These are phyloP conservation scores for Corythoichthys intestinalis DNA, from an alignment of 2,113 vertebrate species.

Conservation along the genomic window DNA sequence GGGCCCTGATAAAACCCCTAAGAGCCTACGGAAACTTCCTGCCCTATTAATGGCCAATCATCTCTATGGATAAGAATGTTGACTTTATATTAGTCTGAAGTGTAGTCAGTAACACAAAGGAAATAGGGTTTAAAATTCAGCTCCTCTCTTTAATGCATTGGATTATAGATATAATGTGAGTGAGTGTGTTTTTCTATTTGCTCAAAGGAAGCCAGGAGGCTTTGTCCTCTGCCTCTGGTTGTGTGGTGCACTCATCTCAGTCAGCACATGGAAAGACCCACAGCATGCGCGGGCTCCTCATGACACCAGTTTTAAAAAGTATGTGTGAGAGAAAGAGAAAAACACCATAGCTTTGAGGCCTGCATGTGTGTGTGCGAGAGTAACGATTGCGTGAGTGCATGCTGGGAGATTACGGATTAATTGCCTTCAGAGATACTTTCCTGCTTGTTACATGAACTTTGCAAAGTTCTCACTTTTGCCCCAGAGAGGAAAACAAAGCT, in stretches of 20 bases:
- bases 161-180: background rate
- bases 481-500: constrained; percentile 47
- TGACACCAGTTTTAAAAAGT: constrained; percentile 52
- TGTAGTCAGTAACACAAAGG: constrained; percentile 28
- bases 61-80: constrained; percentile 18
- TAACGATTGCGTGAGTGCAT: constrained; percentile 16
- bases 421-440: constrained; percentile 65
- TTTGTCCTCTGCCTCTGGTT: constrained; percentile 45
- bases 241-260: constrained; percentile 45
- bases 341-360: constrained; percentile 19
- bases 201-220: constrained; percentile 44
- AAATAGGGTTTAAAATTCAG: constrained; percentile 15
- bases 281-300: constrained; percentile 48
- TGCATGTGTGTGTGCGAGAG: constrained; percentile 12
- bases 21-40: background rate
- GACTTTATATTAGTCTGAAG: constrained; percentile 5
- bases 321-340: constrained; percentile 16
- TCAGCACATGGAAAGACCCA: constrained; percentile 34
- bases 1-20: background rate
- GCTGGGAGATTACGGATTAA: constrained; percentile 69
- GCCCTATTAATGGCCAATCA: constrained; percentile 25
- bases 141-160: constrained; percentile 19
- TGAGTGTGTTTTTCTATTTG: constrained; percentile 15
- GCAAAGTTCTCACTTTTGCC: constrained; percentile 54
- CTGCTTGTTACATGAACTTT: constrained; percentile 58